These are phyloP conservation scores for Corydoras sp. DNA, from an alignment of 2,113 vertebrate species.

Conservation along the genomic window DNA sequence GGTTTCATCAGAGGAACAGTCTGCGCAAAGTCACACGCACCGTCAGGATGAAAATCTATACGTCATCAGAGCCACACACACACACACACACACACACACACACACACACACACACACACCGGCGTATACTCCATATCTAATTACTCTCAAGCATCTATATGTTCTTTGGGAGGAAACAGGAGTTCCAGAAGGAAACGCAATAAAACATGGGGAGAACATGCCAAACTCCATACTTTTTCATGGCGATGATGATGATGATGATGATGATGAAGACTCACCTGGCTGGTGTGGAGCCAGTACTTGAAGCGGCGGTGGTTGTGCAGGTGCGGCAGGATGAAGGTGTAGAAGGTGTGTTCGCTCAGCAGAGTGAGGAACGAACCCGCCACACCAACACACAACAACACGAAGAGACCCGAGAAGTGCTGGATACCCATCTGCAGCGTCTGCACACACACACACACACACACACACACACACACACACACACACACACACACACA, in stretches of 20 bases:
- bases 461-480: too few species aligned
- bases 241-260: neutral
- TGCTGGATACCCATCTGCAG: conserved; percentile 92
- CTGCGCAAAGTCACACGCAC: too few species aligned
- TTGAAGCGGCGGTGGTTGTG: conserved; percentile 72
- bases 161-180: too few species aligned
- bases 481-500: too few species aligned
- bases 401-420: conserved; percentile 86
- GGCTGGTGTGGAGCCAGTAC: conserved; percentile 93
- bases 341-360: conserved; percentile 83
- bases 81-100: neutral
- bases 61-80: neutral
- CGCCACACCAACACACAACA: conserved; percentile 86
- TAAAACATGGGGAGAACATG: neutral
- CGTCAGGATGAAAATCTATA: too few species aligned
- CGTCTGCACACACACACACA: conserved; percentile 60
- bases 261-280: conserved; percentile 62
- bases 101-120: too few species aligned
- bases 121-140: too few species aligned
- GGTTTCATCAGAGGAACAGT: too few species aligned
- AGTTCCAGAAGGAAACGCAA: too few species aligned
- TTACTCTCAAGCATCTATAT: too few species aligned
- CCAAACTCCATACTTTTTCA: neutral
- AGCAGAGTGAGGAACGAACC: conserved; percentile 82
- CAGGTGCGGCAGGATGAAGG: conserved; percentile 78